A percentile compares a stretch with the other conserved stretches of the same genome.
Evolutionary conservation across 2,888 invertebrate genomes (phyloP).

Genomic region (Calameuta filiformis): DNA sequence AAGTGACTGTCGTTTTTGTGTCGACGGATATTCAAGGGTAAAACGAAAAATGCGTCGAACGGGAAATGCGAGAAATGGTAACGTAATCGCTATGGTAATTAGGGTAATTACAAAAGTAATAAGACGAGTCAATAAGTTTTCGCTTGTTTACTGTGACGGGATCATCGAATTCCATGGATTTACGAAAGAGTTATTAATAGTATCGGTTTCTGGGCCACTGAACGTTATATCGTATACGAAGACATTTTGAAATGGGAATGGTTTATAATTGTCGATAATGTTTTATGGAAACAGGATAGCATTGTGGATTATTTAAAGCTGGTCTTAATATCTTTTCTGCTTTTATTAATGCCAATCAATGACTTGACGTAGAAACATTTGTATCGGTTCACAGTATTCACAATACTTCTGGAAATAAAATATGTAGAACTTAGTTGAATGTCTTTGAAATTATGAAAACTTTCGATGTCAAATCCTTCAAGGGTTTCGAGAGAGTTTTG

Average conservation of each 20-base stretch:
- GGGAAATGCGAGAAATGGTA: neutral
- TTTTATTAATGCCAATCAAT: neutral
- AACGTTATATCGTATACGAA: neutral
- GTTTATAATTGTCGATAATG: neutral
- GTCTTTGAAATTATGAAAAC: neutral
- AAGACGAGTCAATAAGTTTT: neutral
- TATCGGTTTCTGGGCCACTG: slow-evolving; percentile 19
- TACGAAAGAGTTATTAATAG: slow-evolving; percentile 21
- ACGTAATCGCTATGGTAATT: neutral
- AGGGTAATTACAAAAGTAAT: neutral
- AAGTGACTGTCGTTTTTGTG: neutral
- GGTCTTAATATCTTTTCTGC: neutral
- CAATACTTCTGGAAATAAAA: neutral
- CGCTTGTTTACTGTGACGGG: neutral
- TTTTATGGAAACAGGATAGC: neutral
- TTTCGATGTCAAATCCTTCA: neutral
- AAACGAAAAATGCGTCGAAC: neutral
- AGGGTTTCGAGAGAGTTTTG: neutral
- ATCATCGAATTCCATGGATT: slow-evolving; percentile 7
- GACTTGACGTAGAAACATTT: neutral
- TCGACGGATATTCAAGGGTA: neutral
- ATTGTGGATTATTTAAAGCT: neutral
- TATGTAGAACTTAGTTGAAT: neutral
- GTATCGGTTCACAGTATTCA: neutral
- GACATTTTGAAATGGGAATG: neutral